These are phyloP conservation scores for crab-eating macaque (Macaca fascicularis) DNA, from an alignment of 2,113 vertebrate species.

Conservation along the genomic window DNA sequence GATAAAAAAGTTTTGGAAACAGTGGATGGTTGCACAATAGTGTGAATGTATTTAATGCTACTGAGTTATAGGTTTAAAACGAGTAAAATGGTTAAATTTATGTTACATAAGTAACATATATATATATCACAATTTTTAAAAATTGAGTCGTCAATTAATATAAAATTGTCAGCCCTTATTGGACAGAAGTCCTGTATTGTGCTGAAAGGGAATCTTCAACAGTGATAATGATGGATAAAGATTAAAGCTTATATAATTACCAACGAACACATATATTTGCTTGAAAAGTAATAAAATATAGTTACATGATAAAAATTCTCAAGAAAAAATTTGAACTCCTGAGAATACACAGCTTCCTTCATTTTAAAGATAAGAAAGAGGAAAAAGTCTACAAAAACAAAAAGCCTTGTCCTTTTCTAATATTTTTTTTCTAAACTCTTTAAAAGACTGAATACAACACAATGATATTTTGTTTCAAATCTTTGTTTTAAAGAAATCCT, in stretches of 20 bases:
- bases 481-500: constrained; percentile 69
- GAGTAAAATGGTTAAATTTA: neutral
- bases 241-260: constrained; percentile 47
- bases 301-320: constrained; percentile 56
- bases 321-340: constrained; percentile 60
- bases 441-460: constrained; percentile 58
- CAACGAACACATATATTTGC: constrained; percentile 28
- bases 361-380: constrained; percentile 51
- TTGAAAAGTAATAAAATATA: constrained; percentile 51
- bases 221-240: constrained; percentile 44
- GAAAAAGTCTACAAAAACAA: neutral
- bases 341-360: constrained; percentile 2
- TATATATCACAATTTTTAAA: neutral
- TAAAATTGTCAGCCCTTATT: constrained; percentile 43
- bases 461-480: constrained; percentile 61
- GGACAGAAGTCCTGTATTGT: constrained; percentile 38
- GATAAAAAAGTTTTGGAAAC: constrained; percentile 39
- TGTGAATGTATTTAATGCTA: constrained; percentile 16
- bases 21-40: neutral
- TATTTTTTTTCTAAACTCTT: constrained; percentile 9
- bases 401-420: constrained; percentile 59
- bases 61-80: neutral
- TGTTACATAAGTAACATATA: neutral
- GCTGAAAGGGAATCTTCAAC: constrained; percentile 42
- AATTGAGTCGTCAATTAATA: constrained; percentile 13